Conservation (phyloP, 2,113 vertebrate species). For the Henicopernis longicauda region DNA sequence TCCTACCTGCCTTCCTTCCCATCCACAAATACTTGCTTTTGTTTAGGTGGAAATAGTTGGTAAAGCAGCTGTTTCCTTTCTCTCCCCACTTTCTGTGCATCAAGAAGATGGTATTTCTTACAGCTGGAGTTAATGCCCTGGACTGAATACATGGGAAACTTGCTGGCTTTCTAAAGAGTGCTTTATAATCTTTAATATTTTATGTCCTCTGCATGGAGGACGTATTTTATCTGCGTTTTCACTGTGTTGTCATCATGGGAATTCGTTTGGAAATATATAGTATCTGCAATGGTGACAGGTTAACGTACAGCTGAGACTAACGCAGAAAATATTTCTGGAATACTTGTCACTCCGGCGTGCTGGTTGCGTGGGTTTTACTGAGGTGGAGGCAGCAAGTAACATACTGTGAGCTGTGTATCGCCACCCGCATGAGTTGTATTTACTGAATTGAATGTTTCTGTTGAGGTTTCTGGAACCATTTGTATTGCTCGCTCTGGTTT, state of each 20-base stretch:
- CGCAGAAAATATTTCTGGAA: conserved; percentile 42
- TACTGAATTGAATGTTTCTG: background rate
- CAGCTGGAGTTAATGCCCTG: background rate
- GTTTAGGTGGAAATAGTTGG: background rate
- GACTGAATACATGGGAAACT: background rate
- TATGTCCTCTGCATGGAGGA: background rate
- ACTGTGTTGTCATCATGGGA: background rate
- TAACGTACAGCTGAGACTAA: background rate
- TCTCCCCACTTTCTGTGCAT: background rate
- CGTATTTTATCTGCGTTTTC: background rate
- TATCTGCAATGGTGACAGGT: conserved; percentile 17
- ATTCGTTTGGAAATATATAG: background rate
- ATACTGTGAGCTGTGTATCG: background rate
- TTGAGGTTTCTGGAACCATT: background rate
- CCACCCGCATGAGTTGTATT: background rate
- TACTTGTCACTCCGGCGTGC: background rate
- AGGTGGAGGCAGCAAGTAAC: background rate
- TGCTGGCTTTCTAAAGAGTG: background rate
- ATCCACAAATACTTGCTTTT: background rate
- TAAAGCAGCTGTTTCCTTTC: background rate
- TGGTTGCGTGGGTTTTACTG: conserved; percentile 8
- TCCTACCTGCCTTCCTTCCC: background rate
- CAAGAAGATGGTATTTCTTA: background rate
- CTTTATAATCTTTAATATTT: conserved; percentile 15
- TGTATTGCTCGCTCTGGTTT: background rate